Evolutionary conservation across 92 coral and sea anemone genomes (phyloP).

Genomic region (Actinostola sp.): DNA sequence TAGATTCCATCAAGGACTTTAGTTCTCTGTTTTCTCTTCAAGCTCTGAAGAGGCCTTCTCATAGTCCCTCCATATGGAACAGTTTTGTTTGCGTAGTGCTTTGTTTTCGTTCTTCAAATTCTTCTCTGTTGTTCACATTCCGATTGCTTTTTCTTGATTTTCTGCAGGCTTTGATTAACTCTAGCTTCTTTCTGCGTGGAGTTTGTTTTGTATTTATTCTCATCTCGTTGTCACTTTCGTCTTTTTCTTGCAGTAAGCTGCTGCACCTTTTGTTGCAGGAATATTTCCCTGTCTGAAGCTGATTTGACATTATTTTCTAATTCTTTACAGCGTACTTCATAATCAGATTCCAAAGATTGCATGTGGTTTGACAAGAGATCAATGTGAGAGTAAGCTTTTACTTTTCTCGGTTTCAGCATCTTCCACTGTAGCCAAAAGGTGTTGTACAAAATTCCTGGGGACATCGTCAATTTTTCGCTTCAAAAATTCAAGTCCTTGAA

Average conservation of each 20-base stretch:
- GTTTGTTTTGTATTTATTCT: slow-evolving; percentile 46
- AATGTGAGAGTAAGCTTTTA: slow-evolving; percentile 59
- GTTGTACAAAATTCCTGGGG: slow-evolving; percentile 71
- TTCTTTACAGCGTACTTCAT: slow-evolving; percentile 72
- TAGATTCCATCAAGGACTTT: slow-evolving; percentile 75
- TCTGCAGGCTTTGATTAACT: slow-evolving; percentile 55
- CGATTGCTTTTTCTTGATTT: slow-evolving; percentile 63
- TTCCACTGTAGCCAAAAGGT: slow-evolving; percentile 57
- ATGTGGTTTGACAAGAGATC: slow-evolving; percentile 76
- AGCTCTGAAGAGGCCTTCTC: slow-evolving; percentile 76
- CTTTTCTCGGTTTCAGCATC: slow-evolving; percentile 60
- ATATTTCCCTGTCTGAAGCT: slow-evolving; percentile 63
- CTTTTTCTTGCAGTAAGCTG: slow-evolving; percentile 68
- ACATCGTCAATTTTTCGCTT: slow-evolving; percentile 69
- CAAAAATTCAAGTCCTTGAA: slow-evolving; percentile 74
- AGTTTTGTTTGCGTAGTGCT: slow-evolving; percentile 73
- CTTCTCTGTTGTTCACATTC: slow-evolving; percentile 50
- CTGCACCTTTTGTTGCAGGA: slow-evolving; percentile 74
- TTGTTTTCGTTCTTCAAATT: slow-evolving; percentile 61
- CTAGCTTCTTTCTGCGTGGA: slow-evolving; percentile 73
- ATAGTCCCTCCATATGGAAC: slow-evolving; percentile 79
- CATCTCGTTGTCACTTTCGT: slow-evolving; percentile 65
- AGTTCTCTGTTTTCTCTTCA: slow-evolving; percentile 77
- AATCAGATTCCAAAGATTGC: slow-evolving; percentile 60
- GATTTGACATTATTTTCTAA: slow-evolving; percentile 54